A percentile compares a stretch with the other conserved stretches of the same genome.
phyloP scores from a whole-genome alignment of 2,113 vertebrate species.

The Myiozetetes cayanensis region DNA sequence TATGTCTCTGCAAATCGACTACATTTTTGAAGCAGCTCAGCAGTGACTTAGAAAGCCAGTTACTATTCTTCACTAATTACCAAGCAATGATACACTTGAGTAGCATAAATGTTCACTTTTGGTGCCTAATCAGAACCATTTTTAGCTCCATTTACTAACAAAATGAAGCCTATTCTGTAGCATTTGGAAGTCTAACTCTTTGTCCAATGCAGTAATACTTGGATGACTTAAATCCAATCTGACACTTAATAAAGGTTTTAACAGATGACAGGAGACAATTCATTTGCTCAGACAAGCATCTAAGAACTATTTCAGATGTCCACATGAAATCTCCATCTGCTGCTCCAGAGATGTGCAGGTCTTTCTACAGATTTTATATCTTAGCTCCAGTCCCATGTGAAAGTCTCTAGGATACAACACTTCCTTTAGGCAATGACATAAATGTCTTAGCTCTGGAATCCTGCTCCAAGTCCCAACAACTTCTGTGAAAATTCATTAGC shows the following conservation, averaged over 20 bases:
- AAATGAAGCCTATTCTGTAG: background rate
- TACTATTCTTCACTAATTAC: background rate
- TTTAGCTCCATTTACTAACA: background rate
- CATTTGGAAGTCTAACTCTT: background rate
- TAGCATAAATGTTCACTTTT: background rate
- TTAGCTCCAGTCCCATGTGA: background rate
- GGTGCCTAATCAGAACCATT: background rate
- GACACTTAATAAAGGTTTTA: background rate
- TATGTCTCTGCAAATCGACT: background rate
- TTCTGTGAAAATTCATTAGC: background rate
- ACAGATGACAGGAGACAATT: background rate
- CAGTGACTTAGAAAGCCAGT: background rate
- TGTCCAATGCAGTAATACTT: background rate
- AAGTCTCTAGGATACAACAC: rapidly evolving
- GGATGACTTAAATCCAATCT: background rate
- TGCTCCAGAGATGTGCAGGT: background rate
- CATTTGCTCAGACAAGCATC: background rate
- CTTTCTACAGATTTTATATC: background rate
- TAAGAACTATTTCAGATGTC: background rate
- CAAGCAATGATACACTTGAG: background rate
- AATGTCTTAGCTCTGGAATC: background rate
- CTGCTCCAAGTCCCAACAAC: background rate
- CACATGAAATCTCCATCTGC: background rate
- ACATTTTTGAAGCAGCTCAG: background rate
- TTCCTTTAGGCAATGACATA: background rate